These are phyloP conservation scores for Ceratina australensis DNA, from an alignment of 1,140 invertebrate genomes.

Conservation along the genomic window DNA sequence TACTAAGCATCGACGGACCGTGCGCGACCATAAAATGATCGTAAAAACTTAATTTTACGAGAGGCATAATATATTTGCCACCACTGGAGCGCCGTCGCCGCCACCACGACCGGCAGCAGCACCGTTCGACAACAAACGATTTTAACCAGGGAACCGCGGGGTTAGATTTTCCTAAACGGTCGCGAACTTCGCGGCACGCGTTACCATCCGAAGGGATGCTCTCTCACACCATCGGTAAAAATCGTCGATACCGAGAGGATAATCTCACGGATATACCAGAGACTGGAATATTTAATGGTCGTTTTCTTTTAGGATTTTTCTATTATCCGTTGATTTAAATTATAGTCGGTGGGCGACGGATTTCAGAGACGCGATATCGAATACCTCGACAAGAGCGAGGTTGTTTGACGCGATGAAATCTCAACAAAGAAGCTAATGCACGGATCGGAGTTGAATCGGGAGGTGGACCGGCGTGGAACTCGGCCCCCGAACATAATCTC, in stretches of 20 bases:
- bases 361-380: background rate
- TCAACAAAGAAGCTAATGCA: slow-evolving; percentile 49
- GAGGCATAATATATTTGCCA: slow-evolving; percentile 79
- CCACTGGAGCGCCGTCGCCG: slow-evolving; percentile 59
- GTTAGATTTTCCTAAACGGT: slow-evolving; percentile 65
- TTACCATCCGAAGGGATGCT: background rate
- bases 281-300: too few species aligned
- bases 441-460: background rate
- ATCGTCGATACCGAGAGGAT: too few species aligned
- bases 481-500: slow-evolving; percentile 58
- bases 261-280: too few species aligned
- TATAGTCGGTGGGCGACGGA: too few species aligned
- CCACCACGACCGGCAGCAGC: slow-evolving; percentile 29
- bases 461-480: too few species aligned
- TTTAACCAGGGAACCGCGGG: slow-evolving; percentile 52
- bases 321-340: too few species aligned
- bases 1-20: slow-evolving; percentile 72
- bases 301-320: too few species aligned
- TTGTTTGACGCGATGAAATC: slow-evolving; percentile 11
- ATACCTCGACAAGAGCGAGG: background rate
- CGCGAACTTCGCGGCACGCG: slow-evolving; percentile 23
- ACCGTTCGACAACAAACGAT: slow-evolving; percentile 57
- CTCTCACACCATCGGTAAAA: background rate
- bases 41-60: slow-evolving; percentile 81
- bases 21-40: slow-evolving; percentile 80